Conservation (phyloP, 2,113 vertebrate genomes). For the Platysternon megacephalum region DNA sequence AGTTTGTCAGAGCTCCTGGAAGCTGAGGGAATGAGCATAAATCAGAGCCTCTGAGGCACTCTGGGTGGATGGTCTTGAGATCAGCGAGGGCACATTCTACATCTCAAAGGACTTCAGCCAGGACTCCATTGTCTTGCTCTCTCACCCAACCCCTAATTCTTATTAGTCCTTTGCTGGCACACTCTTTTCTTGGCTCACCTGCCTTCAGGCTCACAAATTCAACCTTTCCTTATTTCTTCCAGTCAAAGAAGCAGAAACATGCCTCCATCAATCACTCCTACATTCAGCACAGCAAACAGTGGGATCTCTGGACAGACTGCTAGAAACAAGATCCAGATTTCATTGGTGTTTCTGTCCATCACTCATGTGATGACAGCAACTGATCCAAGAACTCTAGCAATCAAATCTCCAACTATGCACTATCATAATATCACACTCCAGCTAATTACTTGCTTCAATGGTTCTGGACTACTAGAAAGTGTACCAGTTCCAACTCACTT, state of each 20-base stretch:
- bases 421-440: background rate
- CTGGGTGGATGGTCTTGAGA: background rate
- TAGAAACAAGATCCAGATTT: background rate
- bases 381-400: background rate
- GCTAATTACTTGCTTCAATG: background rate
- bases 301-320: background rate
- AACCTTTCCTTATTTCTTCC: background rate
- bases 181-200: background rate
- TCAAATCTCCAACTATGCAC: background rate
- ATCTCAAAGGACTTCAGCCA: background rate
- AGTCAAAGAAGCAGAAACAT: background rate
- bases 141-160: background rate
- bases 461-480: background rate
- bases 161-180: background rate
- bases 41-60: background rate
- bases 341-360: background rate
- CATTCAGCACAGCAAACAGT: background rate
- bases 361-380: rapidly evolving
- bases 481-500: background rate
- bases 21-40: background rate
- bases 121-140: background rate
- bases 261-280: background rate
- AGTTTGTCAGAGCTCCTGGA: conserved; percentile 41
- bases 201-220: background rate
- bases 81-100: background rate